These are phyloP conservation scores for Limnephilus marmoratus DNA, from an alignment of 2,888 invertebrate genomes.

Conservation along the genomic window DNA sequence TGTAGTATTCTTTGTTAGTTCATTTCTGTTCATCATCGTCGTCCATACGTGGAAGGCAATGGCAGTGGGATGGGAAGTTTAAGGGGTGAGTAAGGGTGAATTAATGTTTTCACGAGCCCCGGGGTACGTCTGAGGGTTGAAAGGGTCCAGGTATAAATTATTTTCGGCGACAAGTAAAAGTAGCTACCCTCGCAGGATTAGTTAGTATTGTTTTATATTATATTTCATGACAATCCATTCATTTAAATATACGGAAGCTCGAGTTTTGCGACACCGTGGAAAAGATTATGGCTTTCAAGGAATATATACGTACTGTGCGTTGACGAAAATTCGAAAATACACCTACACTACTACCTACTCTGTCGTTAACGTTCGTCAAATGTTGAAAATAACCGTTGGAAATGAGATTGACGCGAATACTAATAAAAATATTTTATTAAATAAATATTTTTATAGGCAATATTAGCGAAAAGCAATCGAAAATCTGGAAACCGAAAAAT, in stretches of 20 bases:
- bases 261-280: background rate
- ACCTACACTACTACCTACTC: background rate
- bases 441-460: too few relatives aligned
- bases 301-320: too few relatives aligned
- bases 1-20: background rate
- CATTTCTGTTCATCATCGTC: background rate
- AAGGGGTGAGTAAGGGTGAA: background rate
- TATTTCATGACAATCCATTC: slow-evolving; percentile 34
- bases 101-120: slow-evolving; percentile 34
- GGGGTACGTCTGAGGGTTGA: background rate
- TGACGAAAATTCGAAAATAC: background rate
- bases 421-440: background rate
- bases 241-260: background rate
- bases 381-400: background rate
- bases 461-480: too few relatives aligned
- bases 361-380: background rate
- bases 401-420: background rate
- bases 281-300: background rate
- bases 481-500: too few relatives aligned
- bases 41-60: background rate
- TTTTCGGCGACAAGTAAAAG: background rate
- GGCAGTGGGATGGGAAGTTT: background rate
- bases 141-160: slow-evolving; percentile 35
- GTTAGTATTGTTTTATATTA: slow-evolving; percentile 3
- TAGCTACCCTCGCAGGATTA: slow-evolving; percentile 15